These are phyloP conservation scores for Caenorhabditis becei DNA, from an alignment of 2,888 invertebrate species.

Conservation along the genomic window DNA sequence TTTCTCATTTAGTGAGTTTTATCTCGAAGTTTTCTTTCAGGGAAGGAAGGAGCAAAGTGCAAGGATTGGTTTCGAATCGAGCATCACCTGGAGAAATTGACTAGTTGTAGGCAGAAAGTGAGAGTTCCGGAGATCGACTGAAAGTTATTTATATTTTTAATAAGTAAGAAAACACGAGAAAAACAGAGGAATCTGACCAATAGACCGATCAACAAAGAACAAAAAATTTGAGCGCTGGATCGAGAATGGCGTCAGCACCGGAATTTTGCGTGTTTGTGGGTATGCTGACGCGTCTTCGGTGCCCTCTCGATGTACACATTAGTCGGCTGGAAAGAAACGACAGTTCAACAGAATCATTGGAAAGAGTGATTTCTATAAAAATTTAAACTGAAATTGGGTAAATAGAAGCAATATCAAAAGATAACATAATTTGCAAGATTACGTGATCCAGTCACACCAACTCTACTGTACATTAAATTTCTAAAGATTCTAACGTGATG, in stretches of 20 bases:
- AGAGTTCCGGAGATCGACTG: conserved; percentile 9
- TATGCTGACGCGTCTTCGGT: background rate
- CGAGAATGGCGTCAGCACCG: background rate
- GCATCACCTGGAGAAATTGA: conserved; percentile 27
- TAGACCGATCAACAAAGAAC: background rate
- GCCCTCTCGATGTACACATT: background rate
- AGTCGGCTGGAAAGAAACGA: too few relatives aligned
- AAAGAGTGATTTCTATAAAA: too few relatives aligned
- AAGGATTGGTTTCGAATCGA: conserved; percentile 33
- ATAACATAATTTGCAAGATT: too few relatives aligned
- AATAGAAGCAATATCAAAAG: too few relatives aligned
- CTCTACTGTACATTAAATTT: too few relatives aligned
- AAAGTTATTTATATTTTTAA: conserved; percentile 1
- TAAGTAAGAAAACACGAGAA: conserved; percentile 10
- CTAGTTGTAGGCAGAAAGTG: background rate
- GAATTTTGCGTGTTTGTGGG: background rate
- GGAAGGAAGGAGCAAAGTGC: conserved; percentile 47
- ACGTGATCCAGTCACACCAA: too few relatives aligned
- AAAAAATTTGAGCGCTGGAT: background rate
- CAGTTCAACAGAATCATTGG: too few relatives aligned
- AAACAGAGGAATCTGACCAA: background rate
- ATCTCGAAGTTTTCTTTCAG: conserved; percentile 6
- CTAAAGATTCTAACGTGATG: too few relatives aligned
- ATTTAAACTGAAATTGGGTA: too few relatives aligned
- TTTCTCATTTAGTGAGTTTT: background rate